These are phyloP conservation scores for Parasteatoda tepidariorum DNA, from an alignment of 1,140 invertebrate species.

Conservation along the genomic window DNA sequence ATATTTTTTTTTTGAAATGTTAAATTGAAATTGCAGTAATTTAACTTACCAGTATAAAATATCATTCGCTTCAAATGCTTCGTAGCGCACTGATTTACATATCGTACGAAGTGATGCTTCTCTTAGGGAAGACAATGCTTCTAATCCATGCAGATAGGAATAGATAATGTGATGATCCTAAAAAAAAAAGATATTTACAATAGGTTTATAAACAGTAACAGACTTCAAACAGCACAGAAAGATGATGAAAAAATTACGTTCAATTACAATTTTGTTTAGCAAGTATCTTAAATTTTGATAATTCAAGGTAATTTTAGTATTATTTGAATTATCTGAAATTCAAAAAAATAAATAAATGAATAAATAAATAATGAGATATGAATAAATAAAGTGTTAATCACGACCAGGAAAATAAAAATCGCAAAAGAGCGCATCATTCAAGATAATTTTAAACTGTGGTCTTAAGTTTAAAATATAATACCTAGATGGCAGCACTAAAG, in stretches of 20 bases:
- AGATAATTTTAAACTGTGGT: too few species aligned
- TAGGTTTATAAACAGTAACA: background rate
- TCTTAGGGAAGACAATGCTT: constrained; percentile 78
- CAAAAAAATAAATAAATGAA: too few species aligned
- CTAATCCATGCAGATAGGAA: constrained; percentile 79
- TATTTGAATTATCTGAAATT: too few species aligned
- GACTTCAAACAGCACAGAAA: background rate
- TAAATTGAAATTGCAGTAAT: constrained; percentile 21
- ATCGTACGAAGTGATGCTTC: constrained; percentile 78
- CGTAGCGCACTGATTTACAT: constrained; percentile 79
- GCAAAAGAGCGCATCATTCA: too few species aligned
- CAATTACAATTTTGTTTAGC: too few species aligned
- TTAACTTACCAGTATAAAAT: constrained; percentile 82
- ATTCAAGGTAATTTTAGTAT: too few species aligned
- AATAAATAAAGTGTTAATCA: too few species aligned
- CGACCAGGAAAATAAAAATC: too few species aligned
- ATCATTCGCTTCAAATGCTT: constrained; percentile 81
- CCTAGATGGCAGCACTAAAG: too few species aligned
- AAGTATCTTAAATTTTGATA: too few species aligned
- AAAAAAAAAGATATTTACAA: constrained; percentile 56
- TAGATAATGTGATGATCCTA: constrained; percentile 83
- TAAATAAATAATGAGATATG: too few species aligned
- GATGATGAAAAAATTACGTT: background rate
- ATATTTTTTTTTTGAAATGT: background rate
- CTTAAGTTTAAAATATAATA: too few species aligned